Evolutionary conservation across 2,888 invertebrate species (phyloP), one percentile per base, ranked within the genome.

Genomic region (Calameuta idolon): DNA sequence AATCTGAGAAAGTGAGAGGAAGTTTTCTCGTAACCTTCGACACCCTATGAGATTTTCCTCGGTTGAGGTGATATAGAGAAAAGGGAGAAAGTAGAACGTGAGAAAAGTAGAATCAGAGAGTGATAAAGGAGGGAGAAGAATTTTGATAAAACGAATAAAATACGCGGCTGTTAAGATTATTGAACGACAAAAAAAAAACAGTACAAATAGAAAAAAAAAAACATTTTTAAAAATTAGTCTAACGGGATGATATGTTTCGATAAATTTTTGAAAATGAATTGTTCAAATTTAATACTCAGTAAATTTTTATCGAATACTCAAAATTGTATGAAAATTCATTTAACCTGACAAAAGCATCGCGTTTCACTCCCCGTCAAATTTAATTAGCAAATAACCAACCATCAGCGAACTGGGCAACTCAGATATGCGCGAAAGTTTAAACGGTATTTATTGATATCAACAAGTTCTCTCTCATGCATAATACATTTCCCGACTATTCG

Each of bases 401-500:
- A 71, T 71, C 71, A 71, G 31, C 71, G 71, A 71, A 12, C 71
- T 35, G 15, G 34, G 30, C 33, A 30, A 37, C 73, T 74, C n/a
- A 33, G 76, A 74, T 69, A 75, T 79, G 80, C 69, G 76, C 68
- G 75, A 55, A 79, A 80, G 76, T 69, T 76, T 76, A 76, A 82
- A 77, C 79, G 79, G 79, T 80, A 77, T 81, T 77, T 78, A 81
- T 80, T 75, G 79, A 79, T 79, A 79, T 80, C 78, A 69, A 77
- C 82, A 77, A 76, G 79, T 80, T 81, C 78, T 35, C 76, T 75
- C 79, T 82, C 79, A 80, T 81, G 79, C 80, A 82, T 83, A 80
- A 82, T 82, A 81, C 79, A 83, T 83, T 81, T 78, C 73, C 79
- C 75, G 75, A 77, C 77, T 75, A 77, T 79, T 33, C 68, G 79